Evolutionary conservation across 1,140 invertebrate species (phyloP), one percentile per base, ranked within the genome.

Genomic region (Pachypeltis micranthus): DNA sequence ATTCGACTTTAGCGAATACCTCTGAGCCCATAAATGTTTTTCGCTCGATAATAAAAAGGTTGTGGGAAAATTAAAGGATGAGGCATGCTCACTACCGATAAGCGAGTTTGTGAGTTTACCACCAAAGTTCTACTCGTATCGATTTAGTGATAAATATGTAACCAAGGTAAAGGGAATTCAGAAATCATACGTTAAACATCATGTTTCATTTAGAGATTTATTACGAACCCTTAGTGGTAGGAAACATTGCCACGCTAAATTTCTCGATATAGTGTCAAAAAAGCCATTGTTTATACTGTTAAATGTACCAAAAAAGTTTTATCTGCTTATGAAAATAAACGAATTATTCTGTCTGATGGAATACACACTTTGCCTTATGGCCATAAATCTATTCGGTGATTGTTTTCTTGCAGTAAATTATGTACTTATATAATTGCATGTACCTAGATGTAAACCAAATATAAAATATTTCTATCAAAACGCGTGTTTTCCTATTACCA

Each of bases 21-120:
- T 65, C 2, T 44, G 4, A 28, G 44, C 64, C 64, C 64, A 66
- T 63, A 31, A 47, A 28, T 55, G 54, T 21, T 66, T 60, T 39
- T 60, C 44, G n/a, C 21, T 57, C 23, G 29, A 31, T 12, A 67
- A 67, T 55, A 78, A 77, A 68, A 80, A 80, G 65, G 72, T 76
- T 2, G 23, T 76, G 1, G 76, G 78, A 3, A 73, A 76, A 69
- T 74, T 79, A 66, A 80, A 78, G 70, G 76, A 78, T 71, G 78
- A 80, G 69, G 68, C 69, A 25, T 71, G 70, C 64, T 73, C 73
- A 10, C 62, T 62, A 61, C 68, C 72, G 34, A 71, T 78, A 54
- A 65, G 47, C 10, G 70, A 73, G 66, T 79, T 74, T 71, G 62
- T 76, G 44, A 74, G 74, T 10, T 62, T 78, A 58, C 64, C 70